These are phyloP conservation scores for Nineta flava DNA, from an alignment of 2,888 invertebrate genomes.

Conservation along the genomic window DNA sequence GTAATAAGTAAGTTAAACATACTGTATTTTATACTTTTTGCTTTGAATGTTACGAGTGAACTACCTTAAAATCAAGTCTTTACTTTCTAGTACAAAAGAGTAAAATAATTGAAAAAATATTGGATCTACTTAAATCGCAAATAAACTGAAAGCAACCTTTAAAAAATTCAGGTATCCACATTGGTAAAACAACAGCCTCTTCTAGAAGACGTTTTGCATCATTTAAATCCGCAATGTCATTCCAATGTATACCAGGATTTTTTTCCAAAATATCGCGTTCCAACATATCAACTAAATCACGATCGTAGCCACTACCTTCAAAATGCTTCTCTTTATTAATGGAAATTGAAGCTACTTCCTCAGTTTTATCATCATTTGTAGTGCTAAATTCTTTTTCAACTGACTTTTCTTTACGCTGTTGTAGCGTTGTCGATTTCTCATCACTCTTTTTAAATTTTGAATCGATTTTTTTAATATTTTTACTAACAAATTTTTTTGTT, in stretches of 20 bases:
- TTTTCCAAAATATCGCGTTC: constrained; percentile 73
- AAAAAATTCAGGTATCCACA: constrained; percentile 79
- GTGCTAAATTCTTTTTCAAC: constrained; percentile 13
- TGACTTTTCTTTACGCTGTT: constrained; percentile 16
- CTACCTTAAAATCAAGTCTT: too few species aligned
- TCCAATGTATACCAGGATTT: constrained; percentile 72
- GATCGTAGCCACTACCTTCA: constrained; percentile 67
- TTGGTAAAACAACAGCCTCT: constrained; percentile 75
- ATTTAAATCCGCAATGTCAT: constrained; percentile 54
- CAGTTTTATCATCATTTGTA: constrained; percentile 39
- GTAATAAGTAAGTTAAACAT: too few species aligned
- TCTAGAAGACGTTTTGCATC: constrained; percentile 64
- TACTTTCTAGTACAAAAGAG: too few species aligned
- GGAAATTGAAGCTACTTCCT: constrained; percentile 30
- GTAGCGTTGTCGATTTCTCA: too few species aligned
- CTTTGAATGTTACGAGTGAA: too few species aligned
- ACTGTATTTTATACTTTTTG: too few species aligned
- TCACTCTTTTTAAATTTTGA: not conserved
- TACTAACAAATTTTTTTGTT: not conserved
- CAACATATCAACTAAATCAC: constrained; percentile 83
- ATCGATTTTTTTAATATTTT: not conserved
- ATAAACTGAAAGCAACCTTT: too few species aligned
- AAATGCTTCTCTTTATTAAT: constrained; percentile 67
- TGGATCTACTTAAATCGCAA: too few species aligned
- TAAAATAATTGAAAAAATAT: too few species aligned